These are phyloP conservation scores for Sebastes steindachneri DNA, from an alignment of 2,797 vertebrate genomes.

Conservation along the genomic window DNA sequence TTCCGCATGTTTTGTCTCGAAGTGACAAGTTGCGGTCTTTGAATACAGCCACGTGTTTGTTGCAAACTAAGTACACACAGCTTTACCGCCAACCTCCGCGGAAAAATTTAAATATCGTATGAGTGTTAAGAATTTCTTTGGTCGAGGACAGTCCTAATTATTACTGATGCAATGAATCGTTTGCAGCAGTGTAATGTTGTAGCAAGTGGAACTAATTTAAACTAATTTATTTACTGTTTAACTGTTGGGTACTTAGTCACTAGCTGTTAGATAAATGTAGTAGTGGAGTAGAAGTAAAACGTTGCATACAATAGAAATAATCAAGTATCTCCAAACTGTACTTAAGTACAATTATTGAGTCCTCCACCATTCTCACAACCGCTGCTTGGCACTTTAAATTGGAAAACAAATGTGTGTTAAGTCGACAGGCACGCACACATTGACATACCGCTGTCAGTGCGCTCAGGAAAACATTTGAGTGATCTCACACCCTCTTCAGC, in stretches of 20 bases:
- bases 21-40: no score
- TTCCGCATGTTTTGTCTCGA: no score
- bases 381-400: background rate
- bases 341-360: background rate
- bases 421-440: background rate
- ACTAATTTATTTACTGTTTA: background rate
- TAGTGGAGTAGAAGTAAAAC: background rate
- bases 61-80: no score
- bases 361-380: background rate
- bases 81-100: no score
- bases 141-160: no score
- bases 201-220: background rate
- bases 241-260: background rate
- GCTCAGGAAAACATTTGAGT: slow-evolving; percentile 6
- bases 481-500: slow-evolving; percentile 28
- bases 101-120: no score
- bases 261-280: background rate
- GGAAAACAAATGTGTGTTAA: background rate
- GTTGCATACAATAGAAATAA: background rate
- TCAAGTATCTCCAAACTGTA: background rate
- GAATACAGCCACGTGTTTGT: no score
- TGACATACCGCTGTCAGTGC: slow-evolving; percentile 1
- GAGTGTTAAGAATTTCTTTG: no score
- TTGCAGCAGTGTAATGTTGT: background rate
- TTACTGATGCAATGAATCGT: background rate